Evolutionary conservation across 37 sponge, comb jelly and placozoan genomes (phyloP).

Genomic region (Corticium candelabrum): DNA sequence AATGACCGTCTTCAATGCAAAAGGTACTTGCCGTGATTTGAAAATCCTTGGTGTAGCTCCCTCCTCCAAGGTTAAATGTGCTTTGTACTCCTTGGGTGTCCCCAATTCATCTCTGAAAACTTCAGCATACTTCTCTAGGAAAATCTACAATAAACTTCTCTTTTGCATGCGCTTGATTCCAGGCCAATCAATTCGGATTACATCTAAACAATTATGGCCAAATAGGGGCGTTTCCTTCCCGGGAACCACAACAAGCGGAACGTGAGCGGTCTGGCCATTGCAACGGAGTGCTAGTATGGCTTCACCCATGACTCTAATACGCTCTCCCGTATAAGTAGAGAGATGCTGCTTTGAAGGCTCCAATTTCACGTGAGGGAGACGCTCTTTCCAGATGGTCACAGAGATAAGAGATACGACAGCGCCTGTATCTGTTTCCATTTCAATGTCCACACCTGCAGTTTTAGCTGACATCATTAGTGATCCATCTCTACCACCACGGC

Average conservation of each 20-base stretch:
- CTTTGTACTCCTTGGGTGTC: background rate
- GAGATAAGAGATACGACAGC: too few species aligned
- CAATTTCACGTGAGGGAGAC: too few species aligned
- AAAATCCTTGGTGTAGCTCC: slow-evolving; percentile 12
- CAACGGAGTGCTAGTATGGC: background rate
- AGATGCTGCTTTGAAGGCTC: too few species aligned
- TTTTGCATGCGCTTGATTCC: slow-evolving; percentile 13
- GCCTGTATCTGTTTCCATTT: too few species aligned
- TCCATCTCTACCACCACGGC: too few species aligned
- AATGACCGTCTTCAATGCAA: slow-evolving; percentile 5
- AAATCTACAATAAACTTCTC: slow-evolving; percentile 12
- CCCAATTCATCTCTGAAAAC: slow-evolving; percentile 21
- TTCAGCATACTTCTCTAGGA: slow-evolving; percentile 16
- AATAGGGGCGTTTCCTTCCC: slow-evolving; percentile 19
- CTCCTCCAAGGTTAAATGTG: background rate
- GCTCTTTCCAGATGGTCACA: too few species aligned
- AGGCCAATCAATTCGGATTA: background rate
- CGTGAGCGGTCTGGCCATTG: slow-evolving; percentile 31
- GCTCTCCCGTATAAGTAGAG: too few species aligned
- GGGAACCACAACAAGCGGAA: slow-evolving; percentile 2
- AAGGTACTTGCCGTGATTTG: slow-evolving; percentile 12
- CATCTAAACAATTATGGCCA: slow-evolving; percentile 18
- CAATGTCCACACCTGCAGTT: too few species aligned
- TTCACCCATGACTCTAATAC: background rate
- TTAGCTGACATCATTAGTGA: too few species aligned